phyloP scores from a whole-genome alignment of 2,888 invertebrate species.

The Bedellia somnulentella region DNA sequence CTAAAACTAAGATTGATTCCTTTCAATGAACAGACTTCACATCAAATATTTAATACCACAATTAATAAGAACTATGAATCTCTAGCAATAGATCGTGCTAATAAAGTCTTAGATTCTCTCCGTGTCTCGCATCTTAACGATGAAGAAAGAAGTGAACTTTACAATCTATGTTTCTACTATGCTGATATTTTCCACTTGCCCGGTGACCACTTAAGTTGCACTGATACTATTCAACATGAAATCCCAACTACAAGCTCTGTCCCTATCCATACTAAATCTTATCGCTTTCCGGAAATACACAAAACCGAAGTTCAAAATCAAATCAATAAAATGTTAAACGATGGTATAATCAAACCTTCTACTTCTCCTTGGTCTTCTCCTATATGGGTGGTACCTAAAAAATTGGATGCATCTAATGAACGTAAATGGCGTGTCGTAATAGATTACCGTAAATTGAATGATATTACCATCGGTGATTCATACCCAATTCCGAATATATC shows the following conservation, averaged over 20 bases:
- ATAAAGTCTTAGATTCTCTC: background rate
- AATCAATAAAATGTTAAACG: conserved; percentile 6
- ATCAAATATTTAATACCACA: too few relatives aligned
- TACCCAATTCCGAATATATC: too few relatives aligned
- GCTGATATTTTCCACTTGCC: conserved; percentile 1
- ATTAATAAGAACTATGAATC: background rate
- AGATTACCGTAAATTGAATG: conserved; percentile 24
- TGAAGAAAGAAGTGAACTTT: background rate
- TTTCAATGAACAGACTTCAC: background rate
- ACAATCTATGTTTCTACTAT: background rate
- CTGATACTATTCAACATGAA: background rate
- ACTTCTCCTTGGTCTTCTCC: conserved; percentile 10
- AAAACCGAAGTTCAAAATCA: conserved; percentile 11
- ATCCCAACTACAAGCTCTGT: background rate
- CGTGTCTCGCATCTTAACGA: background rate
- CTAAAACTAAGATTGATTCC: background rate
- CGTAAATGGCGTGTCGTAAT: conserved; percentile 16
- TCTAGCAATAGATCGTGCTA: background rate
- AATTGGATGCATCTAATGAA: conserved; percentile 10
- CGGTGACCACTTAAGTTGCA: background rate
- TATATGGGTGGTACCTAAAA: conserved; percentile 10
- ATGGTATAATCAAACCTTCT: conserved; percentile 11
- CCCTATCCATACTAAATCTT: conserved; percentile 8
- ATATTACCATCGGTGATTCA: too few relatives aligned
- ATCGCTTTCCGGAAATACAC: conserved; percentile 15